phyloP scores from a whole-genome alignment of 2,113 vertebrate genomes.

The Trematocara zebra region DNA sequence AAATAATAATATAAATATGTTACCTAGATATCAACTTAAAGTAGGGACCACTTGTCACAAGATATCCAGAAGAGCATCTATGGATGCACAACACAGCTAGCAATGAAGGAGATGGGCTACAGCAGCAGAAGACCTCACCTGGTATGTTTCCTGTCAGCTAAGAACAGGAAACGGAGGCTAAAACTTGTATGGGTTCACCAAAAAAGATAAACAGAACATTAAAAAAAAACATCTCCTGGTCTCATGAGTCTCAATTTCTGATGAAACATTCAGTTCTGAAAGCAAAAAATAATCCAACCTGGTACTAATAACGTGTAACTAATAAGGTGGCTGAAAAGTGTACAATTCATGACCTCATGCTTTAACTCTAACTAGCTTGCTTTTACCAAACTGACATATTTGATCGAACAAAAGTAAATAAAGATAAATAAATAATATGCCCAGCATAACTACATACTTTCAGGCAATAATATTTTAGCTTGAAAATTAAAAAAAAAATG shows the following conservation, averaged over 20 bases:
- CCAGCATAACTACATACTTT: neutral
- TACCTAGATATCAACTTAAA: neutral
- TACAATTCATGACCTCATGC: neutral
- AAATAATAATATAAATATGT: neutral
- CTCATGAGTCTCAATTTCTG: neutral
- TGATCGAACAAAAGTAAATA: neutral
- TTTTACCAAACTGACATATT: neutral
- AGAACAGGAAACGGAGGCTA: neutral
- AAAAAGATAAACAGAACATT: neutral
- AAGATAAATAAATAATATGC: neutral
- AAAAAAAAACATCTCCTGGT: neutral
- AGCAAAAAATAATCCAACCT: neutral
- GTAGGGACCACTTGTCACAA: neutral
- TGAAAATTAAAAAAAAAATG: fast-evolving
- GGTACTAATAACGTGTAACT: neutral
- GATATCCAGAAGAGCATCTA: neutral
- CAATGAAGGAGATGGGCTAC: neutral
- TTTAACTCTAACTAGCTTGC: neutral
- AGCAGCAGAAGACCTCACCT: neutral
- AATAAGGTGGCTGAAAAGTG: neutral
- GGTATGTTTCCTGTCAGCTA: neutral
- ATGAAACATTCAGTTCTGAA: neutral
- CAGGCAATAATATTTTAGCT: neutral
- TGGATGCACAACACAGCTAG: neutral
- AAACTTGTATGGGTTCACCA: neutral